Evolutionary conservation across 2,113 vertebrate genomes (phyloP), one percentile per base, ranked within the genome.

Genomic region (Channa maculata): DNA sequence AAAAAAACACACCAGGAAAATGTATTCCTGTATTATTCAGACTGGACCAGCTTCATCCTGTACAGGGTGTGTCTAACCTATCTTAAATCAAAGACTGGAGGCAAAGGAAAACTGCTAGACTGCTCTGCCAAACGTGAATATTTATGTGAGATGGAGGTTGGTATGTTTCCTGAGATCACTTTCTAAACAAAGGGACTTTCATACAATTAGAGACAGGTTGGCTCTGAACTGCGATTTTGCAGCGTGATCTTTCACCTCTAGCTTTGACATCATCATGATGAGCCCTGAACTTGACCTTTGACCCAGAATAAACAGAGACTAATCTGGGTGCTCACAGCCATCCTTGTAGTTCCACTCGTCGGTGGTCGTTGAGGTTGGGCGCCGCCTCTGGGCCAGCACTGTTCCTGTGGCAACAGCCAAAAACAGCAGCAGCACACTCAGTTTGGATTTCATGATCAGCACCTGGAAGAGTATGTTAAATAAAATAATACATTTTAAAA

Each of bases 281-380:
- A 55, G 51, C 59, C 60, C 73, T 75, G 71, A 65, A 61, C 71
- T 70, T 69, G 74, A 84, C 67, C 79, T 24, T 46, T 80, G 73
- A 77, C 75, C 81, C 67, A 39, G 43, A 66, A 13, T 53, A 85
- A 86, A 86, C 45, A 77, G 36, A 87, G 58, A 86, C 49, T 77
- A 77, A 80, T 75, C 55, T 61, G 71, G 64, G 54, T 71, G 63
- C 92, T 94, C 83, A 95, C 94, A 93, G 85, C 94, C 94, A 38
- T 93, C 94, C 58, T 88, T 90, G 84, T 92, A 94, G 90, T 94
- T 94, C 94, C 94, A 95, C 66, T 94, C 93, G 0, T 87, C 63
- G 0, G 38, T 81, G 51, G 67, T 39, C 4, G 62, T 65, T 3
- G 77, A 36, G 0, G 13, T 0, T 1, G 49, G 65, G 39, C 93